phyloP scores from a whole-genome alignment of 2,888 invertebrate species.

The Argyresthia albistria region DNA sequence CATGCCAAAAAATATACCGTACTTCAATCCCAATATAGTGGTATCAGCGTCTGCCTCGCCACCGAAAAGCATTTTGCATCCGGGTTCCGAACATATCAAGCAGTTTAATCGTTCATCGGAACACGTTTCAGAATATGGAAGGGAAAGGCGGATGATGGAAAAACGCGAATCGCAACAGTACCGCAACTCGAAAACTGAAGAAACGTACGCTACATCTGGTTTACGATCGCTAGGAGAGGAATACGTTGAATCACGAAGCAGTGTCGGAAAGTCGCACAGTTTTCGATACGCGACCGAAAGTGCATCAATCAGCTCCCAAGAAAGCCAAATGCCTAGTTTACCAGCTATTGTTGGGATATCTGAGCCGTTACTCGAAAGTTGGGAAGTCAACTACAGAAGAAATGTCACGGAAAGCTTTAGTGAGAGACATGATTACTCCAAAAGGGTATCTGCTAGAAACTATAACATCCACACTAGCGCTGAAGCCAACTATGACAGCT shows the following conservation, averaged over 20 bases:
- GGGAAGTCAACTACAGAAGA: conserved; percentile 65
- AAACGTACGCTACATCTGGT: conserved; percentile 44
- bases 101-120: conserved; percentile 45
- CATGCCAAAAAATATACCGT: conserved; percentile 59
- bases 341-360: conserved; percentile 66
- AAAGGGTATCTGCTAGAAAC: conserved; percentile 55
- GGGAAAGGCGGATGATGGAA: conserved; percentile 36
- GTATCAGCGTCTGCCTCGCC: conserved; percentile 49
- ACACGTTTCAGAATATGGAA: conserved; percentile 36
- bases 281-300: conserved; percentile 75
- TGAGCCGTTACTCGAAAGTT: conserved; percentile 62
- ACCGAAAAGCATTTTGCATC: conserved; percentile 48
- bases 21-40: conserved; percentile 44
- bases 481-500: conserved; percentile 55
- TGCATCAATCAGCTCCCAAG: conserved; percentile 58
- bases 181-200: conserved; percentile 40
- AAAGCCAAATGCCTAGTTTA: conserved; percentile 64
- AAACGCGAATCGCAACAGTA: conserved; percentile 33
- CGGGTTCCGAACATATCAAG: conserved; percentile 57
- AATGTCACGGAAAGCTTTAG: conserved; percentile 31
- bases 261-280: conserved; percentile 80
- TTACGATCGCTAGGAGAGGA: conserved; percentile 58
- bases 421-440: conserved; percentile 49
- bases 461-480: conserved; percentile 39
- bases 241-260: conserved; percentile 61